phyloP scores from a whole-genome alignment of 2,113 vertebrate genomes.

The Nesogale talazaci region DNA sequence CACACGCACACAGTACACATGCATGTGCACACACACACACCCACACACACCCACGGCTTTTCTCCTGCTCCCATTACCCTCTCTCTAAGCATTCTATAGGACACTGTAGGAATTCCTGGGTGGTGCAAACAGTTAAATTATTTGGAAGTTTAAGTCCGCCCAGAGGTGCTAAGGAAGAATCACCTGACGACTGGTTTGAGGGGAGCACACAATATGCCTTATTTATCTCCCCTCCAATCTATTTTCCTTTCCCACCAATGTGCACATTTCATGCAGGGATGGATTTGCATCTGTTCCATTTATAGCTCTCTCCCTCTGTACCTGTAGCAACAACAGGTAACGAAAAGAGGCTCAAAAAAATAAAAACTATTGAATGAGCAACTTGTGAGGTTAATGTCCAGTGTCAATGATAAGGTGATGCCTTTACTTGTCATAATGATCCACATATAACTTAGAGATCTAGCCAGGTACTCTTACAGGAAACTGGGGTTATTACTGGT shows the following conservation, averaged over 20 bases:
- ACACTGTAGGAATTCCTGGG: neutral
- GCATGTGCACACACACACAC: neutral
- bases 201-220: no score
- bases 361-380: neutral
- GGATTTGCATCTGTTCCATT: neutral
- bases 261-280: neutral
- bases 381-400: neutral
- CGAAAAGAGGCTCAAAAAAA: neutral
- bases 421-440: neutral
- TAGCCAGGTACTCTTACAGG: neutral
- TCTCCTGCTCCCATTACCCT: neutral
- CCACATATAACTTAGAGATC: constrained; percentile 25
- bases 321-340: neutral
- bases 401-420: neutral
- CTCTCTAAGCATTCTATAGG: neutral
- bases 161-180: neutral
- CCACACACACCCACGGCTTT: neutral
- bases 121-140: neutral
- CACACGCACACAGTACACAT: neutral
- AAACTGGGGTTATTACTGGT: constrained; percentile 10
- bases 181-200: neutral
- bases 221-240: neutral
- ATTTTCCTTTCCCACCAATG: neutral
- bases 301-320: neutral
- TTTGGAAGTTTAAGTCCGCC: neutral